Evolutionary conservation across 37 sponge, comb jelly and placozoan species (phyloP), one percentile per base, ranked within the genome.

Genomic region (Ianthella basta): DNA sequence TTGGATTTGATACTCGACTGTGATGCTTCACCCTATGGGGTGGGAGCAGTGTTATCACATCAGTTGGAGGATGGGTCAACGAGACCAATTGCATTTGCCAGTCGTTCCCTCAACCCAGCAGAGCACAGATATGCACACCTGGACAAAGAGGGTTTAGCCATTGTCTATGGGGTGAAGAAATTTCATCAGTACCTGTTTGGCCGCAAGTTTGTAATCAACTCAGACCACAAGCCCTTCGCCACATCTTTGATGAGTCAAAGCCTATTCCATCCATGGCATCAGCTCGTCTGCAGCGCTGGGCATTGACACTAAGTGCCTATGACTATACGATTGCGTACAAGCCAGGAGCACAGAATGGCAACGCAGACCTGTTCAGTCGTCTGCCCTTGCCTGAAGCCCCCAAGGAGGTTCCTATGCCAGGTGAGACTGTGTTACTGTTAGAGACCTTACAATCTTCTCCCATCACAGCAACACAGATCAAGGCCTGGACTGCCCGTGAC

Each of bases 121-220:
- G 84, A 90, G 41, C 72, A 68, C 25, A 8, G 64, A 27, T 90
- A 90, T 32, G 56, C 87, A 23, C 87, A 86, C 1, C 54, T 90
- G 18, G 84, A 90, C 36, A 83, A 77, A 57, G 87, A 86, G 75
- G 88, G 68, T 1, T 59, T 88, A 32, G 86, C 85, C 16, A 80
- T 91, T 29, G 56, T 87, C 23, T 91, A 80, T 36, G 88, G 82
- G 18, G 82, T 88, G 30, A 86, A 73, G 57, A 87, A 73, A 50
- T 87, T 82, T 80, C 91, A 91, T 56, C 79, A 72, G 85, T 87
- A 87, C 37, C 27, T 91, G 34, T 91, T 84, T 83, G 91, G 87
- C 16, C 29, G 69, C 21, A 13, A 50, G 16, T 88, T 88, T 60
- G 55, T 40, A 33, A 37, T 91, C 8, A 39, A 85, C 4, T 66